Base-by-base conservation (phyloP, 2,888 invertebrate genomes). In the Watsonalla binaria region DNA sequence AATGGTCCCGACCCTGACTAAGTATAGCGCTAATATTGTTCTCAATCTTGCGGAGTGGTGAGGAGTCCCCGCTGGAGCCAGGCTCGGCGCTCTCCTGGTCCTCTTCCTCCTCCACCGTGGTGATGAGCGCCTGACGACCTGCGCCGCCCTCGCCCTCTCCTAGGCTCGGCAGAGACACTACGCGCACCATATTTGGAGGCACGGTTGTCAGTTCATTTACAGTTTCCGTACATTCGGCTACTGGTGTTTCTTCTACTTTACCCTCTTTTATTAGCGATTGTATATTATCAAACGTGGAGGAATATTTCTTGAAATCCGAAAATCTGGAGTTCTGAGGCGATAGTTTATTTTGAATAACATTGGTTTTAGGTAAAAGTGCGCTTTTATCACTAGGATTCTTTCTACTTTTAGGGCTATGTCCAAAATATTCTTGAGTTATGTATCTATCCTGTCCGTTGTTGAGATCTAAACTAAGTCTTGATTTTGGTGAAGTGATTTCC, bases 281-380 rank as follows among this genome's bases (percentile, higher is more conserved):
- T 68, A 95, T 94, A 74, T 95, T 95, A 87, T 95, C 95, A 78
- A 95, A 95, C 7, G 95, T 95, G 47, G 94, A 94, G 63, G 94
- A 95, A 82, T 94, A 94, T 71, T 94, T 93, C 72, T 94, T 94
- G 66, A 93, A 92, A 72, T 94, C 94, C 8, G 92, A 82, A 71
- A 91, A 91, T 62, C 91, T 87, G 4, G 24, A 24, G 70, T 88
- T 92, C 66, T 92, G 92, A 7, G 93, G 93, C 0, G 91, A 91
- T 35, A 91, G 68, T 69, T 91, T 91, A 62, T 74, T 90, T 59
- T 84, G 90, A 54, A 84, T 74, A 58, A 84, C 71, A 61, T 71
- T 82, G 59, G 61, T 74, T 67, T 80, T 82, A 45, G 82, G 66
- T 47, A 76, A 70, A 59, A 74, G 70, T 56, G 65, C 63, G 59